These are phyloP conservation scores for Calephelis perditalis DNA, from an alignment of 2,888 invertebrate genomes.

Conservation along the genomic window DNA sequence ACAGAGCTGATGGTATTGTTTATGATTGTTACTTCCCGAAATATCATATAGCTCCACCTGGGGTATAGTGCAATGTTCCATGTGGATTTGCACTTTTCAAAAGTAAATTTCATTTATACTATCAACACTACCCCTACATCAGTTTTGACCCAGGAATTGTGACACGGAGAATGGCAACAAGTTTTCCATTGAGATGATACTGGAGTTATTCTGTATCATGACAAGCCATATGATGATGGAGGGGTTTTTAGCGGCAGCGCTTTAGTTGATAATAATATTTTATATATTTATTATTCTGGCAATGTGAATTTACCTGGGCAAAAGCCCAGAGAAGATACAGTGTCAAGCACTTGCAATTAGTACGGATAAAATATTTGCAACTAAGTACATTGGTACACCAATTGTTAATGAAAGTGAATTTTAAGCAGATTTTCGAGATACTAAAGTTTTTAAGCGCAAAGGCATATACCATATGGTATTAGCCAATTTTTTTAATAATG, in stretches of 20 bases:
- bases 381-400: constrained; percentile 53
- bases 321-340: constrained; percentile 45
- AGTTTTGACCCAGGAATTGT: constrained; percentile 51
- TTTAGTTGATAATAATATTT: constrained; percentile 47
- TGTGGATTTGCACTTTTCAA: constrained; percentile 65
- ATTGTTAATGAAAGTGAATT: constrained; percentile 44
- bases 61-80: constrained; percentile 77
- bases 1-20: too few species aligned
- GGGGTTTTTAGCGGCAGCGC: constrained; percentile 73
- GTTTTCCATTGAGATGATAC: constrained; percentile 64
- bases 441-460: constrained; percentile 64
- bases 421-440: constrained; percentile 65
- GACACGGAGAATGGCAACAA: constrained; percentile 73
- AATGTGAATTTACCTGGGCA: constrained; percentile 43
- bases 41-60: constrained; percentile 51
- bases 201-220: constrained; percentile 65
- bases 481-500: constrained; percentile 52
- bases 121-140: constrained; percentile 64
- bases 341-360: constrained; percentile 53
- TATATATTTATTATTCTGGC: constrained; percentile 61
- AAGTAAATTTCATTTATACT: constrained; percentile 66
- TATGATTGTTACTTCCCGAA: constrained; percentile 44
- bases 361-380: constrained; percentile 49
- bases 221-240: constrained; percentile 48
- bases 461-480: constrained; percentile 60